A percentile compares a stretch with the other conserved stretches of the same genome.
These are phyloP conservation scores for Etheostoma cragini DNA, from an alignment of 2,113 vertebrate genomes.

Conservation along the genomic window DNA sequence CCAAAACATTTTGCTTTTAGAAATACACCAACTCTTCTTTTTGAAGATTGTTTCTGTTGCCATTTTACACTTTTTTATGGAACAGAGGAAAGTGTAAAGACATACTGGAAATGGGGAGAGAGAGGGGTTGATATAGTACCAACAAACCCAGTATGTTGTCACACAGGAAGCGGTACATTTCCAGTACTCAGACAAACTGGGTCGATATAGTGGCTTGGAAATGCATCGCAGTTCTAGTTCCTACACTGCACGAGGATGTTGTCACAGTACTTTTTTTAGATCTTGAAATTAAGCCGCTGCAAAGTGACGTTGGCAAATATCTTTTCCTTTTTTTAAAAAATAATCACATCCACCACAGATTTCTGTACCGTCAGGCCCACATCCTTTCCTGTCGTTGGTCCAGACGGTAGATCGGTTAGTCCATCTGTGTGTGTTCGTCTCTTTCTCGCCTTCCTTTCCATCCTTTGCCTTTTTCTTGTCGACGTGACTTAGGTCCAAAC, in stretches of 20 bases:
- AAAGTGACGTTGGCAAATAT: too few species aligned
- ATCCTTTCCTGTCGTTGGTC: background rate
- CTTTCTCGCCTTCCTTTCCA: background rate
- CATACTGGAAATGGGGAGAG: too few species aligned
- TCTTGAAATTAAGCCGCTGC: background rate
- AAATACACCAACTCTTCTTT: background rate
- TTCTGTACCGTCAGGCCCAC: background rate
- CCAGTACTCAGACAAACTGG: background rate
- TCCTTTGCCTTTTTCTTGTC: constrained; percentile 15
- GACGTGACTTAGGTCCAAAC: constrained; percentile 35
- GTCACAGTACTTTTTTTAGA: background rate
- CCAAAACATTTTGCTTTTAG: background rate
- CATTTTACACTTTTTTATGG: background rate
- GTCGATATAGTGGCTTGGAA: background rate
- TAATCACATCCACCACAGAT: background rate
- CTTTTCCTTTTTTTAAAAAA: background rate
- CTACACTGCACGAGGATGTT: background rate
- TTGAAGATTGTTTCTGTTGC: background rate
- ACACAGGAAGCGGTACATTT: too few species aligned
- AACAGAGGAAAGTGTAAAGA: too few species aligned
- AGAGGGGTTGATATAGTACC: too few species aligned
- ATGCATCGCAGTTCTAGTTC: too few species aligned
- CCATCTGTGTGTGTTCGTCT: constrained; percentile 14
- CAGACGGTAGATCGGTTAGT: background rate
- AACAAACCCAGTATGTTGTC: too few species aligned